These are phyloP conservation scores for Catharus minimus DNA, from an alignment of 2,113 vertebrate species.

Conservation along the genomic window DNA sequence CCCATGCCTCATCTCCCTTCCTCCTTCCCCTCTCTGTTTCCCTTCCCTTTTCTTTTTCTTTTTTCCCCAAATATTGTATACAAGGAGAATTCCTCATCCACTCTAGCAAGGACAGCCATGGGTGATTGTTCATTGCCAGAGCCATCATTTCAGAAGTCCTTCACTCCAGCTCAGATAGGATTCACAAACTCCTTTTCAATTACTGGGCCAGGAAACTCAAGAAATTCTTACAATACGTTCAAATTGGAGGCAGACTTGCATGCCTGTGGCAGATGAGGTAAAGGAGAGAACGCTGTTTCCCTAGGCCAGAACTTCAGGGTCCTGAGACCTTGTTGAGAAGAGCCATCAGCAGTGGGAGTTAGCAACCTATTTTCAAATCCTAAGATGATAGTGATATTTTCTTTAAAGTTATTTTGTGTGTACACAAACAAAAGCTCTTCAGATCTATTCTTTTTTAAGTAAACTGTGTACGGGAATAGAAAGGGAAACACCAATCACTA, in stretches of 20 bases:
- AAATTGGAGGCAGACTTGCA: background rate
- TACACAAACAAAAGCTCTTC: background rate
- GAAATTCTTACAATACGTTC: background rate
- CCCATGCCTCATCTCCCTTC: accelerated
- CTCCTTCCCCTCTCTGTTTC: accelerated
- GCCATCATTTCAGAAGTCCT: background rate
- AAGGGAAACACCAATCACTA: background rate
- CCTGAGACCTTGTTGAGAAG: background rate
- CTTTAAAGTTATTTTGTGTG: background rate
- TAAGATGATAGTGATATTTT: background rate
- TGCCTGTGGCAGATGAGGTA: background rate
- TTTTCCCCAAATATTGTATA: background rate
- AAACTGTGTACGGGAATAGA: background rate
- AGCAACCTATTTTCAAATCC: background rate
- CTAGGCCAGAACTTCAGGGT: background rate
- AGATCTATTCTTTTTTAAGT: background rate
- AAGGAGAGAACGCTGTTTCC: background rate
- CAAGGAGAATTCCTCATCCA: background rate
- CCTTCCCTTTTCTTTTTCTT: background rate
- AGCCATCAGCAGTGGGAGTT: background rate
- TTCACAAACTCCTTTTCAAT: constrained; percentile 32
- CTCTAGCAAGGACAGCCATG: background rate
- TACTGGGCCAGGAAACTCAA: background rate
- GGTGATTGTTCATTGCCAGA: constrained; percentile 14
- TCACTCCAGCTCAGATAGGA: background rate